Evolutionary conservation across 1,140 invertebrate genomes (phyloP).

Genomic region (Pachypeltis micranthus): DNA sequence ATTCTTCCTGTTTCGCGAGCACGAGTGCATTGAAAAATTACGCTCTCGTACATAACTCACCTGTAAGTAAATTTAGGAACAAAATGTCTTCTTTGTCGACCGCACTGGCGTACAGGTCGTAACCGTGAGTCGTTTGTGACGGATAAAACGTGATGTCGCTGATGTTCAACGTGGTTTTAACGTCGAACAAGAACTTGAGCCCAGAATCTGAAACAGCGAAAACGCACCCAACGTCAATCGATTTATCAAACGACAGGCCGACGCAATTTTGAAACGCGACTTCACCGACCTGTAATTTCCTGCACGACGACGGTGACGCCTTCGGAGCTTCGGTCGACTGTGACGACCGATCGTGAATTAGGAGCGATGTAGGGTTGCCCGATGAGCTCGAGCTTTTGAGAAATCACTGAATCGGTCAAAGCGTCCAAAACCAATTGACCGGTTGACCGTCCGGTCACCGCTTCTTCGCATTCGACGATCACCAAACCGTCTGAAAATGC

Average conservation of each 20-base stretch:
- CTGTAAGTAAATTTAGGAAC: slow-evolving; percentile 59
- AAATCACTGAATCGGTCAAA: slow-evolving; percentile 59
- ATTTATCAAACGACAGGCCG: slow-evolving; percentile 11
- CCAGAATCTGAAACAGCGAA: slow-evolving; percentile 43
- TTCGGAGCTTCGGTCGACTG: slow-evolving; percentile 43
- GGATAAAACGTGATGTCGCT: slow-evolving; percentile 68
- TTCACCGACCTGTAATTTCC: slow-evolving; percentile 46
- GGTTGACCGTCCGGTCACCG: slow-evolving; percentile 45
- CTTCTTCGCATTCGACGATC: slow-evolving; percentile 57
- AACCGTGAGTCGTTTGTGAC: slow-evolving; percentile 58
- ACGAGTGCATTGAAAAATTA: too few relatives aligned
- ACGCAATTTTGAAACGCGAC: neutral
- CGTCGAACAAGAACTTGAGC: slow-evolving; percentile 59
- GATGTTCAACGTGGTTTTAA: slow-evolving; percentile 63
- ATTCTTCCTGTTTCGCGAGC: too few relatives aligned
- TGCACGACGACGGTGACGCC: slow-evolving; percentile 61
- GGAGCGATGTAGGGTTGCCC: slow-evolving; percentile 60
- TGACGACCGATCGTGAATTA: slow-evolving; percentile 57
- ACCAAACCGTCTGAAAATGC: slow-evolving; percentile 53
- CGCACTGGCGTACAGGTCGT: slow-evolving; percentile 62
- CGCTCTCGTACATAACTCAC: slow-evolving; percentile 37
- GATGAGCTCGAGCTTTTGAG: slow-evolving; percentile 47
- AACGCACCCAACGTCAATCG: too few relatives aligned
- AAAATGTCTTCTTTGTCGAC: slow-evolving; percentile 63
- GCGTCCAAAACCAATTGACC: slow-evolving; percentile 65